Conservation (phyloP, 2,113 vertebrate genomes). For the Bothrops jararaca region DNA sequence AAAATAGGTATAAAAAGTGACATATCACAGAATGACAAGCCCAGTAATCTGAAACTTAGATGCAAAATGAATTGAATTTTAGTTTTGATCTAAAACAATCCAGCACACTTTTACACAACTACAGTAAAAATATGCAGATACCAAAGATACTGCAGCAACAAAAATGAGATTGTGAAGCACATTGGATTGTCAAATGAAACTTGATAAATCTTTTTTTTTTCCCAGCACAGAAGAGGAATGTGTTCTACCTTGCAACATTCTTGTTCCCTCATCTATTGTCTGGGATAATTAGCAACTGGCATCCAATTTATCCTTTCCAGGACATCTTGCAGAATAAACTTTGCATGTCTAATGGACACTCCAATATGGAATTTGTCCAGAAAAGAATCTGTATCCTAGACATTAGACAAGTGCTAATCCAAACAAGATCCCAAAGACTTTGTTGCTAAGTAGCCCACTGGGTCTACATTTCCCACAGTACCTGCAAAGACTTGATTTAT, state of each 20-base stretch:
- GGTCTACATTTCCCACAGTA: constrained; percentile 2
- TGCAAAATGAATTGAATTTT: not conserved
- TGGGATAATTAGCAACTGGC: not conserved
- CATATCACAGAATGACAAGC: not conserved
- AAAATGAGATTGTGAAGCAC: not conserved
- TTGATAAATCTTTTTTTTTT: not conserved
- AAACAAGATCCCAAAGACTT: constrained; percentile 2
- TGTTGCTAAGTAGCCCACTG: constrained; percentile 16
- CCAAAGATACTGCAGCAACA: not conserved
- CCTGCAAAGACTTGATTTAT: constrained; percentile 23
- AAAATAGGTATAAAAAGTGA: not conserved
- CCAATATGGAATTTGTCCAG: not conserved
- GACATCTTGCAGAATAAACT: constrained; percentile 10
- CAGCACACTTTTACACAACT: not conserved
- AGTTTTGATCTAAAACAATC: not conserved
- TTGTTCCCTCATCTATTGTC: not conserved
- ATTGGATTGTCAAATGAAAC: not conserved
- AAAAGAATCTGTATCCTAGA: constrained; percentile 35
- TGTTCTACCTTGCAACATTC: not conserved
- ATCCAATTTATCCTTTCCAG: not conserved
- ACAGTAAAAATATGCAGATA: not conserved
- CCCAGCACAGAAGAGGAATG: not conserved
- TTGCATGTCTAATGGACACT: not conserved
- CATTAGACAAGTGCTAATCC: constrained; percentile 15
- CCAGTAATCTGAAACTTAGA: not conserved